Percentiles rank a stretch among this genome's conserved stretches.
Conservation (phyloP, 2,113 vertebrate genomes). For the Paramormyrops kingsleyae region DNA sequence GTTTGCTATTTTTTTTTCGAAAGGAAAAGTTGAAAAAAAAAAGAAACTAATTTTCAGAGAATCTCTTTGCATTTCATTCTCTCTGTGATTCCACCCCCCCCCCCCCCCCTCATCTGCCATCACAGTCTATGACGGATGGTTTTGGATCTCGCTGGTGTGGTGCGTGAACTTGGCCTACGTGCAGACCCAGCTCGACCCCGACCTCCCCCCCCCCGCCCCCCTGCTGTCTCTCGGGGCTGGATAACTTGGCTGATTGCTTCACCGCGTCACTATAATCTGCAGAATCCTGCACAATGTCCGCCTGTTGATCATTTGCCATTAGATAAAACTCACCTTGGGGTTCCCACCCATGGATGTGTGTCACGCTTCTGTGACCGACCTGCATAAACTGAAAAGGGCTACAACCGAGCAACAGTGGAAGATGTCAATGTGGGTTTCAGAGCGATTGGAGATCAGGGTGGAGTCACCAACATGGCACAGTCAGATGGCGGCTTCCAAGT, state of each 20-base stretch:
- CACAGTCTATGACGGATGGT: not conserved
- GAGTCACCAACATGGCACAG: not conserved
- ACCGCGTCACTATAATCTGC: not conserved
- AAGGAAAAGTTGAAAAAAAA: not conserved
- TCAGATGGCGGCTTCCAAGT: not conserved
- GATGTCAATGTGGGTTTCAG: not conserved
- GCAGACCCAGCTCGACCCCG: not conserved
- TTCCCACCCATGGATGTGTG: not conserved
- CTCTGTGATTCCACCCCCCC: conserved; percentile 35
- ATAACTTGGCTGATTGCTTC: not conserved
- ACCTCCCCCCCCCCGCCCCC: not conserved
- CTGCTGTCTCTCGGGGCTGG: not conserved
- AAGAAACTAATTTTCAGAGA: conserved; percentile 30
- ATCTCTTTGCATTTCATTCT: conserved; percentile 44
- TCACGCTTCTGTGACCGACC: not conserved
- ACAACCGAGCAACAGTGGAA: not conserved
- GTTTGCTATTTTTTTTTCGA: conserved; percentile 54
- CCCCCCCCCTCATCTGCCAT: conserved; percentile 10
- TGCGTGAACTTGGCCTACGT: not conserved
- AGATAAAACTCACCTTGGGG: not conserved
- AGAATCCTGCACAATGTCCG: not conserved
- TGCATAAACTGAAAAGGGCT: not conserved
- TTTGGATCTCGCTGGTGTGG: not conserved
- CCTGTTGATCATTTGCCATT: not conserved
- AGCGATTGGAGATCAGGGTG: not conserved